A percentile compares a stretch with the other conserved stretches of the same genome.
phyloP scores from a whole-genome alignment of 2,888 invertebrate genomes.

The Meghimatium bilineatum region DNA sequence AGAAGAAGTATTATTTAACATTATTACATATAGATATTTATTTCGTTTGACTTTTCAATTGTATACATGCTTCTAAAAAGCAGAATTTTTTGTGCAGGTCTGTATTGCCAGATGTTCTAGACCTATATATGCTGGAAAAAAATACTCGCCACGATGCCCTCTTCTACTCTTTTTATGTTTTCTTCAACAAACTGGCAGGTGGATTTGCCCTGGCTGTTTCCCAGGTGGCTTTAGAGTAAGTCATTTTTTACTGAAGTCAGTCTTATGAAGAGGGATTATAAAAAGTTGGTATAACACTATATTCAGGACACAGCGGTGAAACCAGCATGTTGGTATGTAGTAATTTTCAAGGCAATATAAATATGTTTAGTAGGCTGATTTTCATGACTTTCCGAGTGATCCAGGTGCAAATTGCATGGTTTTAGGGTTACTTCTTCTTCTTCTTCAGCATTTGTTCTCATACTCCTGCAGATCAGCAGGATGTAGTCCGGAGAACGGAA shows the following conservation, averaged over 20 bases:
- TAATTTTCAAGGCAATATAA: no score
- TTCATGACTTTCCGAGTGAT: no score
- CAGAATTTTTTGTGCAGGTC: constrained; percentile 60
- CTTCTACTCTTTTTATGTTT: constrained; percentile 75
- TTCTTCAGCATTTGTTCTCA: no score
- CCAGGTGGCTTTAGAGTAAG: constrained; percentile 69
- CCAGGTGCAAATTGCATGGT: no score
- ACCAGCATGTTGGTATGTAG: no score
- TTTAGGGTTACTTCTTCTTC: no score
- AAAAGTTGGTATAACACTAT: not conserved
- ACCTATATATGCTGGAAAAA: constrained; percentile 69
- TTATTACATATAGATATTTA: not conserved
- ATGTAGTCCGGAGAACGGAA: no score
- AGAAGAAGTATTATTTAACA: no score
- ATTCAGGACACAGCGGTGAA: no score
- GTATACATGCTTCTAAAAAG: not conserved
- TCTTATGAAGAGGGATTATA: not conserved
- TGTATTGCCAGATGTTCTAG: constrained; percentile 72
- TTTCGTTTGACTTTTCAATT: not conserved
- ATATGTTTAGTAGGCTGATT: no score
- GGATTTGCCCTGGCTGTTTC: constrained; percentile 71
- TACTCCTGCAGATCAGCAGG: no score
- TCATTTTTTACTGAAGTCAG: not conserved
- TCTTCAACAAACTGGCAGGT: constrained; percentile 71
- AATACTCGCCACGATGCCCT: constrained; percentile 70